phyloP scores from a whole-genome alignment of 1,140 invertebrate species.

The Phthorimaea operculella region DNA sequence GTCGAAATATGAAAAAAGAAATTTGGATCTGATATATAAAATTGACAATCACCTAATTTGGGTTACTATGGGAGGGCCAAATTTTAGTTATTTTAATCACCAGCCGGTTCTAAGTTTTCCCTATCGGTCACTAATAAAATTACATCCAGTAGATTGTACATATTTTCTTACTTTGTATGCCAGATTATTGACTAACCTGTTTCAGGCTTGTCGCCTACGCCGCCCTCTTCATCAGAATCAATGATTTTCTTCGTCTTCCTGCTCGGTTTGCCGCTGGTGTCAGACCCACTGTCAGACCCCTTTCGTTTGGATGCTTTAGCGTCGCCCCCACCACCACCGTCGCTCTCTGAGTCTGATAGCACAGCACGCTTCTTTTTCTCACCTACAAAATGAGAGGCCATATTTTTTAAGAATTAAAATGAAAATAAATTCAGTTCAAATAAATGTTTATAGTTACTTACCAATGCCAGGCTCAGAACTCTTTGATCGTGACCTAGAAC shows the following conservation, averaged over 20 bases:
- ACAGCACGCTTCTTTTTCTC: conserved; percentile 64
- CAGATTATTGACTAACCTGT: too few species aligned
- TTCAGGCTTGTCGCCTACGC: too few species aligned
- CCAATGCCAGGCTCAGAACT: conserved; percentile 40
- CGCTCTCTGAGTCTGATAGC: conserved; percentile 68
- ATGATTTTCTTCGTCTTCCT: conserved; percentile 54
- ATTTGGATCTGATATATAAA: too few species aligned
- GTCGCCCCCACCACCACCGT: conserved; percentile 18
- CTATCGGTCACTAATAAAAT: too few species aligned
- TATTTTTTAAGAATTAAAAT: too few species aligned
- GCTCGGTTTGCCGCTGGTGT: conserved; percentile 51
- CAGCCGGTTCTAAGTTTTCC: too few species aligned
- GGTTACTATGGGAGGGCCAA: too few species aligned
- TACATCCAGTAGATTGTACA: too few species aligned
- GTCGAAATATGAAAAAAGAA: too few species aligned
- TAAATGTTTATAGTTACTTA: conserved; percentile 18
- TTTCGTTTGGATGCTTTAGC: conserved; percentile 41
- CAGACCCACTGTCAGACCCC: conserved; percentile 45
- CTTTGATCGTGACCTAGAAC: conserved; percentile 51
- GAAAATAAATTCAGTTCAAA: not conserved
- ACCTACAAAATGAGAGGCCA: conserved; percentile 31
- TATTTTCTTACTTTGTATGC: too few species aligned
- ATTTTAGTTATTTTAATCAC: too few species aligned
- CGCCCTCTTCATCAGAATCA: conserved; percentile 45
- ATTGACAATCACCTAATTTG: too few species aligned